A percentile compares a stretch with the other conserved stretches of the same genome.
These are phyloP conservation scores for Galemys pyrenaicus DNA, from an alignment of 2,113 vertebrate genomes.

Conservation along the genomic window DNA sequence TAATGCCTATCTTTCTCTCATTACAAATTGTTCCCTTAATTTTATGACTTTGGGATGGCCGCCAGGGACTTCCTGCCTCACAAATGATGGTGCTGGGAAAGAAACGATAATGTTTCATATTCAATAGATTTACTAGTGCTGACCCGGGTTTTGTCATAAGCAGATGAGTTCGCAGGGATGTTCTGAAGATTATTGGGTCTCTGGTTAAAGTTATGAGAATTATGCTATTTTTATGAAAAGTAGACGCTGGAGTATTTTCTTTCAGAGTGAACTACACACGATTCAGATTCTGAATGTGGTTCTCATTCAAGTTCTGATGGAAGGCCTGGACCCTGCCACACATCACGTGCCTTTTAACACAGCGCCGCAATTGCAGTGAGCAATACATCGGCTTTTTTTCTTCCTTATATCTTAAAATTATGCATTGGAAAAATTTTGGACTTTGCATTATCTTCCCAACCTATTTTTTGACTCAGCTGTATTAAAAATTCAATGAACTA, in stretches of 20 bases:
- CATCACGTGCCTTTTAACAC: neutral
- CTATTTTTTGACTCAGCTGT: neutral
- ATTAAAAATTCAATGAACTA: conserved; percentile 37
- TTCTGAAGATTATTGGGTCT: neutral
- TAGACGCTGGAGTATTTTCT: neutral
- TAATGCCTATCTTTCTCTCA: conserved; percentile 39
- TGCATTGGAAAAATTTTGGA: neutral
- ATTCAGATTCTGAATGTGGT: neutral
- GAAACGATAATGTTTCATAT: conserved; percentile 42
- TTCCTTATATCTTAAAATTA: neutral
- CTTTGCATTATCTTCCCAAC: neutral
- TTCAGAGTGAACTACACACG: neutral
- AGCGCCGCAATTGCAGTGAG: neutral
- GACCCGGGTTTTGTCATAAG: neutral
- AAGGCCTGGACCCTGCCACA: neutral
- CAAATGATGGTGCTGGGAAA: conserved; percentile 29
- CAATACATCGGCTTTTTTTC: neutral
- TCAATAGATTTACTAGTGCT: conserved; percentile 44
- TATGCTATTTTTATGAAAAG: neutral
- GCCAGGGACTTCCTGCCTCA: neutral
- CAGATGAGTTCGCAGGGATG: neutral
- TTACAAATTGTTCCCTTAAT: conserved; percentile 62
- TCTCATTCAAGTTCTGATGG: neutral
- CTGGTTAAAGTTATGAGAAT: neutral
- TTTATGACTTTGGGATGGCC: conserved; percentile 51